phyloP scores from a whole-genome alignment of 2,888 invertebrate genomes.

The Brachyptera putata region DNA sequence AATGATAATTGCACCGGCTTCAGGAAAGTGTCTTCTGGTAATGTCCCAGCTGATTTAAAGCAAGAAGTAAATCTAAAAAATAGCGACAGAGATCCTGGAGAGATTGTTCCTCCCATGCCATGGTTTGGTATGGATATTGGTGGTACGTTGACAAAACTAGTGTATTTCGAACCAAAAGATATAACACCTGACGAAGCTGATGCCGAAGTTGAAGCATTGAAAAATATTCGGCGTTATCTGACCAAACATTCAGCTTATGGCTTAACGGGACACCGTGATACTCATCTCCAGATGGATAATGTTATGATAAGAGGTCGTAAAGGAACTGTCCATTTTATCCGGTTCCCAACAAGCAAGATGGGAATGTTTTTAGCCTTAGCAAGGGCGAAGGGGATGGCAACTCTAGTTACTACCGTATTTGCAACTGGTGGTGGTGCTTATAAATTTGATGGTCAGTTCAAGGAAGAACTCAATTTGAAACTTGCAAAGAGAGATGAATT shows the following conservation, averaged over 20 bases:
- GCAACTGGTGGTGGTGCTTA: constrained; percentile 98
- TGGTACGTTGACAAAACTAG: constrained; percentile 92
- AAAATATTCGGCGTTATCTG: constrained; percentile 85
- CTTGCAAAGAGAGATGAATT: no score
- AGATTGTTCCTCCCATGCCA: constrained; percentile 87
- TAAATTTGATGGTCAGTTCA: constrained; percentile 92
- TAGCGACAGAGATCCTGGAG: no score
- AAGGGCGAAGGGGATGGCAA: constrained; percentile 93
- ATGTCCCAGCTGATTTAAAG: no score
- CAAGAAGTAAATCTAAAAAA: no score
- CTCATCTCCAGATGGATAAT: constrained; percentile 85
- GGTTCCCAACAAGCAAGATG: constrained; percentile 96
- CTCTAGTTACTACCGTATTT: constrained; percentile 90
- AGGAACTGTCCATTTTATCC: constrained; percentile 93
- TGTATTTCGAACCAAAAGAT: constrained; percentile 96
- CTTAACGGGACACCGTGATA: constrained; percentile 85
- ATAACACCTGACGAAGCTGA: constrained; percentile 76
- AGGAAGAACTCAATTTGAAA: constrained; percentile 58
- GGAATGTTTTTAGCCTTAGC: constrained; percentile 89
- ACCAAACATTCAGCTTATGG: constrained; percentile 93
- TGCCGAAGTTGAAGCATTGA: constrained; percentile 79
- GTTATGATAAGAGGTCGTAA: constrained; percentile 75
- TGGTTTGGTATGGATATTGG: constrained; percentile 99
- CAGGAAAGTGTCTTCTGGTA: no score
- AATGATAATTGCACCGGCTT: no score